phyloP scores from a whole-genome alignment of 2,797 vertebrate genomes.

The Gouania willdenowi region DNA sequence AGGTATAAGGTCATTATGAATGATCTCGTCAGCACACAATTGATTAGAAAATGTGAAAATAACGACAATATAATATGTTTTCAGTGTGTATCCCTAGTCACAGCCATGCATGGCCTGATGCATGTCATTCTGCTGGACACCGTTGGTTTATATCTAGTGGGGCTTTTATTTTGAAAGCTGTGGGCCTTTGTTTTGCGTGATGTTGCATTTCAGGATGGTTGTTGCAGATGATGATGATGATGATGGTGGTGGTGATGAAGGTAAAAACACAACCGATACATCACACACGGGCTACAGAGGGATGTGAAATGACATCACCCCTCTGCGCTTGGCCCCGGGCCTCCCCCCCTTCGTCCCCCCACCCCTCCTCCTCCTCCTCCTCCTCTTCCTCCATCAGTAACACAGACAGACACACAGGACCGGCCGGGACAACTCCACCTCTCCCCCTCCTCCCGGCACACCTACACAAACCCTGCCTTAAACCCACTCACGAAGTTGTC shows the following conservation, averaged over 20 bases:
- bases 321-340: background rate
- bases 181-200: conserved; percentile 12
- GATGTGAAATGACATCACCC: conserved; percentile 56
- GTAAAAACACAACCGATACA: conserved; percentile 4
- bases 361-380: background rate
- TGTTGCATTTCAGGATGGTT: conserved; percentile 25
- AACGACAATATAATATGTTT: no score
- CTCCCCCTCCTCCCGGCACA: conserved; percentile 30
- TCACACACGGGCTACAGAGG: background rate
- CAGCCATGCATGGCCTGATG: no score
- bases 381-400: conserved; percentile 22
- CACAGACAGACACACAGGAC: no score
- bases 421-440: conserved; percentile 30
- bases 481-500: conserved; percentile 90
- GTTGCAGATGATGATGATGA: conserved; percentile 20
- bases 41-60: no score
- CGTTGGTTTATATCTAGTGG: no score
- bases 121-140: no score
- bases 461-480: conserved; percentile 32
- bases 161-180: conserved; percentile 45
- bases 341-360: conserved; percentile 1
- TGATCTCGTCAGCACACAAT: no score
- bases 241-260: no score
- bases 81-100: no score
- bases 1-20: no score